Percentiles rank a stretch among this genome's conserved stretches.
Conservation (phyloP, 2,888 invertebrate species). For the Xiphydria camelus region DNA sequence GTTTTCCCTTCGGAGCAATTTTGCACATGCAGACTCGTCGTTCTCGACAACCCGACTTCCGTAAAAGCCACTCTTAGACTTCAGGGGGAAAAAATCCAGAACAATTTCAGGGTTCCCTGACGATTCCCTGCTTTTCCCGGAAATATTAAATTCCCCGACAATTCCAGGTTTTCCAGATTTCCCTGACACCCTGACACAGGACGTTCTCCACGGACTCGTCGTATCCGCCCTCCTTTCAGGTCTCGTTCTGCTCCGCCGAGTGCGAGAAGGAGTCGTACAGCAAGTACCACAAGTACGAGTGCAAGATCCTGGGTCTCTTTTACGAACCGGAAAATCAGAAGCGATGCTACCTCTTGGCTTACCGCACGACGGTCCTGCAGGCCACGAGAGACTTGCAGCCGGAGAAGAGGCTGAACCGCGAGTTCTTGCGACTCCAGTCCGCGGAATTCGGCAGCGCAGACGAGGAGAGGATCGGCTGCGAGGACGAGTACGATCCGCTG, state of each 20-base stretch:
- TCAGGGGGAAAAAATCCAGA: too few species aligned
- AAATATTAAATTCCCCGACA: too few species aligned
- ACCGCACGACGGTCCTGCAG: conserved; percentile 40
- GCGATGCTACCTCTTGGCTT: conserved; percentile 44
- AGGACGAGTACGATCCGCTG: conserved; percentile 34
- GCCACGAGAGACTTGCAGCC: background rate
- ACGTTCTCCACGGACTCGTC: too few species aligned
- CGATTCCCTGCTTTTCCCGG: too few species aligned
- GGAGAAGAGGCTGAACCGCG: background rate
- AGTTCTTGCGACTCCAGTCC: background rate
- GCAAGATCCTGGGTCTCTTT: conserved; percentile 48
- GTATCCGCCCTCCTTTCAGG: conserved; percentile 47
- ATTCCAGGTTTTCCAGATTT: too few species aligned
- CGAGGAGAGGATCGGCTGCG: conserved; percentile 3
- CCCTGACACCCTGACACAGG: too few species aligned
- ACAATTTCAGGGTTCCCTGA: too few species aligned
- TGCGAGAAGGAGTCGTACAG: conserved; percentile 50
- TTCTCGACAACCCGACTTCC: too few species aligned
- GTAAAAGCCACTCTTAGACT: too few species aligned
- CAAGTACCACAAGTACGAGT: conserved; percentile 55
- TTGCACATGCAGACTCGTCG: too few species aligned
- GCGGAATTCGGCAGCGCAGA: background rate
- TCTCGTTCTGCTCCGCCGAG: conserved; percentile 52
- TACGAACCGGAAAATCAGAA: conserved; percentile 28
- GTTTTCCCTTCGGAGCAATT: too few species aligned